These are phyloP conservation scores for Falco novaeseelandiae DNA, from an alignment of 2,797 vertebrate genomes.

Conservation along the genomic window DNA sequence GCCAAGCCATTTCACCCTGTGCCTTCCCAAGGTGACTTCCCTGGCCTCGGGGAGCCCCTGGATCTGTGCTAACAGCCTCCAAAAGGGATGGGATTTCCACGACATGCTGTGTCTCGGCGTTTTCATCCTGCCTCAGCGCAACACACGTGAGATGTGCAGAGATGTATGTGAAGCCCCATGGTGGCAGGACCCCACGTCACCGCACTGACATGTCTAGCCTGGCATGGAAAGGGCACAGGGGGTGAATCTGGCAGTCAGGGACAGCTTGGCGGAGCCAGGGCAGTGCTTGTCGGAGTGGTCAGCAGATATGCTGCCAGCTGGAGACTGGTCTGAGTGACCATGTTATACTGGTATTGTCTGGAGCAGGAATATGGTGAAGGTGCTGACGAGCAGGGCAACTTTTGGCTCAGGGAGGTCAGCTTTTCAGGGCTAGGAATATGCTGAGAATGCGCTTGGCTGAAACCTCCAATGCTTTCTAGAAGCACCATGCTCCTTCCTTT, in stretches of 20 bases:
- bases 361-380: background rate
- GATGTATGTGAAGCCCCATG: accelerated
- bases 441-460: background rate
- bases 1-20: accelerated
- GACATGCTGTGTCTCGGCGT: accelerated
- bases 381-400: background rate
- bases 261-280: accelerated
- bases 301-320: background rate
- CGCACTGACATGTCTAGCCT: accelerated
- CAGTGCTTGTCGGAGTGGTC: accelerated
- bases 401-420: background rate
- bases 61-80: background rate
- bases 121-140: background rate
- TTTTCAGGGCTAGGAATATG: background rate
- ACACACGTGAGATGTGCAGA: accelerated
- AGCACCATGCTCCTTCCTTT: background rate
- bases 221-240: accelerated
- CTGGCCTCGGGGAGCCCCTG: accelerated
- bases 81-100: background rate
- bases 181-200: background rate
- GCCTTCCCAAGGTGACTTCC: background rate
- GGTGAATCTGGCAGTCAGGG: background rate
- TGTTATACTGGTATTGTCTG: background rate
- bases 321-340: background rate
- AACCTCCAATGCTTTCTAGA: background rate